Percentiles rank a stretch among this genome's conserved stretches.
Conservation (phyloP, 1,140 invertebrate genomes). For the Maniola jurtina region DNA sequence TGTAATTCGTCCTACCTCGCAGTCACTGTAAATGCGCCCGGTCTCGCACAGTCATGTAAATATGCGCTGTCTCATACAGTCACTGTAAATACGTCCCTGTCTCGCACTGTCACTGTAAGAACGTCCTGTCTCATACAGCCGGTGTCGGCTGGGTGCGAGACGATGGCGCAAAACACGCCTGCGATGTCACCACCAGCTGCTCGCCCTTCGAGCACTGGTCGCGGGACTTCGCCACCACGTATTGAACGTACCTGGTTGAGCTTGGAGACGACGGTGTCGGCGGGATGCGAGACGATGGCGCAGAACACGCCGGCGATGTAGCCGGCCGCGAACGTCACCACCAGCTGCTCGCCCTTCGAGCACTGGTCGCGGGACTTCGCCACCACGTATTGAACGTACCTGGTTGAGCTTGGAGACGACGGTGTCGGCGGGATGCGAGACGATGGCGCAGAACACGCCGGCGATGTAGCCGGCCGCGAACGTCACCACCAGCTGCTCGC, state of each 20-base stretch:
- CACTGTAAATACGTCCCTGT: no score
- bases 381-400: constrained; percentile 37
- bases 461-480: constrained; percentile 99
- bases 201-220: no score
- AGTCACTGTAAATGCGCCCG: no score
- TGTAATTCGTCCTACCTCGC: no score
- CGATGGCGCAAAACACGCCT: no score
- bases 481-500: constrained; percentile 97
- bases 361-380: no score
- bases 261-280: constrained; percentile 99
- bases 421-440: constrained; percentile 99
- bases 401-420: constrained; percentile 99
- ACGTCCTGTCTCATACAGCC: not conserved
- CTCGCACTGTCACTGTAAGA: not conserved
- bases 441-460: constrained; percentile 99
- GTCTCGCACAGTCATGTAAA: no score
- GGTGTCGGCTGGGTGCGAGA: not conserved
- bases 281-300: constrained; percentile 99
- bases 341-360: constrained; percentile 81
- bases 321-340: constrained; percentile 98
- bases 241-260: constrained; percentile 87
- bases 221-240: no score
- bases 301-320: constrained; percentile 99
- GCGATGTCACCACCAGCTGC: no score
- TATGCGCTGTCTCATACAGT: no score